A percentile compares a stretch with the other conserved stretches of the same genome.
These are phyloP conservation scores for Atopsyche davidsoni DNA, from an alignment of 1,140 invertebrate species.

Conservation along the genomic window DNA sequence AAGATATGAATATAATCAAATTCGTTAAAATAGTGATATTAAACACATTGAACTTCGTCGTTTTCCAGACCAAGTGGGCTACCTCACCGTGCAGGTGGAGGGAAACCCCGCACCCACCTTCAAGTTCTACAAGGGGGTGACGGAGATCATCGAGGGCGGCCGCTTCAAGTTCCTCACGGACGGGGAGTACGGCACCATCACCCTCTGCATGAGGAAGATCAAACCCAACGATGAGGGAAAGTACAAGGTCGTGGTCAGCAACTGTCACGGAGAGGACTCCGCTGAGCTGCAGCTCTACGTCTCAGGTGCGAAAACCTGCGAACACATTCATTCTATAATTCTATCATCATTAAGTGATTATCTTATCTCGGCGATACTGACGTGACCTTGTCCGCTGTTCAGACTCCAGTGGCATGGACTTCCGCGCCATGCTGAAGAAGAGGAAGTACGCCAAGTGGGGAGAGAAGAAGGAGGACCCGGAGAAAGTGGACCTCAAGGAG, in stretches of 20 bases:
- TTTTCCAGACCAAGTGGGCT: slow-evolving; percentile 75
- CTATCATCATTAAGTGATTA: background rate
- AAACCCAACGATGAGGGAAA: slow-evolving; percentile 96
- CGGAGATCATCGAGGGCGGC: slow-evolving; percentile 87
- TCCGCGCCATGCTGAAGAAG: slow-evolving; percentile 95
- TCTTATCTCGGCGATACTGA: too few species aligned
- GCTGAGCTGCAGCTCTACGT: slow-evolving; percentile 95
- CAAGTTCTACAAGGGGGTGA: slow-evolving; percentile 90
- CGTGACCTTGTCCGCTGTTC: slow-evolving; percentile 29
- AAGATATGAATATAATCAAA: background rate
- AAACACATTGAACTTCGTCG: too few species aligned
- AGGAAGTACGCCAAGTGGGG: slow-evolving; percentile 93
- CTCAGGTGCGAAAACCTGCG: slow-evolving; percentile 65
- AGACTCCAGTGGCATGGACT: slow-evolving; percentile 97
- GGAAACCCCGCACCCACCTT: slow-evolving; percentile 91
- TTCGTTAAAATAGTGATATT: too few species aligned
- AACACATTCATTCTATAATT: too few species aligned
- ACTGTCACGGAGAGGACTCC: slow-evolving; percentile 89
- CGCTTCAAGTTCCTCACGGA: slow-evolving; percentile 89
- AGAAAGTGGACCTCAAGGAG: slow-evolving; percentile 91
- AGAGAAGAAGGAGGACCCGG: slow-evolving; percentile 79
- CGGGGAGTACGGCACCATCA: slow-evolving; percentile 81
- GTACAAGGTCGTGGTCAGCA: slow-evolving; percentile 89
- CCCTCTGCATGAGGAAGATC: slow-evolving; percentile 90
- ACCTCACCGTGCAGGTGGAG: slow-evolving; percentile 81